Evolutionary conservation across 1,140 invertebrate species (phyloP), one percentile per base, ranked within the genome.

Genomic region (Belonocnema kinseyi): DNA sequence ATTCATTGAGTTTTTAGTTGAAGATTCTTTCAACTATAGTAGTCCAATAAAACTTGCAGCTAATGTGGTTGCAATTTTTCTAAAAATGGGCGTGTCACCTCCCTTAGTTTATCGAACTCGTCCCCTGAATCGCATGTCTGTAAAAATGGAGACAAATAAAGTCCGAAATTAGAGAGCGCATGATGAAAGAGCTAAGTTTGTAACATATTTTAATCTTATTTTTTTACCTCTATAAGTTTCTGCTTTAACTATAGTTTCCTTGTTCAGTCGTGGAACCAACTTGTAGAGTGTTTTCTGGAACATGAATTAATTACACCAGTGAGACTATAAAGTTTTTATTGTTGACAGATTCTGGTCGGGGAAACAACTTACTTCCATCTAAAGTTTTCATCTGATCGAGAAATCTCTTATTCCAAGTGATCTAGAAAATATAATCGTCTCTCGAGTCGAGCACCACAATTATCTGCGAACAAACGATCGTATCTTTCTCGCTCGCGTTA

Each of bases 321-420:
- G 16, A 10, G 58, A 40, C 11, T 66, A 66, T 66, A 66, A 66
- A 66, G 58, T 66, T 66, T 66, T 66, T 66, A 66, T 66, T 66
- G 58, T 66, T 66, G 58, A 66, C 58, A 66, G 58, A 66, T 66
- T 21, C 58, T 40, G 58, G 33, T 13, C 56, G 21, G 13, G 56
- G 21, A 66, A 66, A 66, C 58, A 66, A 66, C 58, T 66, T 66
- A 66, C 58, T 66, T 66, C 40, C 40, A 66, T 66, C 58, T 21
- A 66, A 66, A 33, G 58, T 66, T 66, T 66, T 66, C 58, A 66
- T 66, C 58, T 66, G 58, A 66, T 66, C 58, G 58, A 66, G 58
- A 66, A 66, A 66, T 66, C 58, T 66, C 58, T 66, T 66, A 66
- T 66, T 66, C 58, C 58, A 21, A 21, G 58, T 26, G 58, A 21